These are phyloP conservation scores for Cylindroiulus punctatus DNA, from an alignment of 2,888 invertebrate species.

Conservation along the genomic window DNA sequence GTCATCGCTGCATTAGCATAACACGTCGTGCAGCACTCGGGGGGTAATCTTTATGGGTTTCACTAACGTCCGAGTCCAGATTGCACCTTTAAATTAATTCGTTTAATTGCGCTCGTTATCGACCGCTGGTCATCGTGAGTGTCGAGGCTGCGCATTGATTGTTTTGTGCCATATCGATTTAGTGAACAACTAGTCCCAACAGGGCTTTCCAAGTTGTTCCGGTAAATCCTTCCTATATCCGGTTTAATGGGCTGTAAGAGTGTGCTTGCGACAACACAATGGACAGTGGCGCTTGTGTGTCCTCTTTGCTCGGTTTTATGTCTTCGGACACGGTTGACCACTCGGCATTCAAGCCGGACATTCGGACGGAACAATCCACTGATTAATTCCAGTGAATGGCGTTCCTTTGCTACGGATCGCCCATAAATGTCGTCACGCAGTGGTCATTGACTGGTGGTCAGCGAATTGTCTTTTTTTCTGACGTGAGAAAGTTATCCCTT, in stretches of 20 bases:
- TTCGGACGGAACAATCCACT: constrained; percentile 34
- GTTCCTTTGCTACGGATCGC: neutral
- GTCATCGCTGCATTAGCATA: neutral
- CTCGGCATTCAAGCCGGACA: constrained; percentile 12
- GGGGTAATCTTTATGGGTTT: neutral
- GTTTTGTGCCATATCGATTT: constrained; percentile 34
- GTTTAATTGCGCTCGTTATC: constrained; percentile 23
- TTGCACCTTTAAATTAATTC: constrained; percentile 42
- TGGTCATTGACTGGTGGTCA: constrained; percentile 11
- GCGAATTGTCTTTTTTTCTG: neutral
- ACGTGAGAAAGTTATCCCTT: neutral
- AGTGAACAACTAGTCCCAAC: constrained; percentile 34
- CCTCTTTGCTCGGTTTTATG: constrained; percentile 22
- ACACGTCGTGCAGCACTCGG: neutral
- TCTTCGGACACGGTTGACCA: constrained; percentile 29
- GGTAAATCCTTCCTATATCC: constrained; percentile 8
- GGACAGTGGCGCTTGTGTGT: constrained; percentile 25
- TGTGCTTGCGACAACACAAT: neutral
- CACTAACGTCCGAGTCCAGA: constrained; percentile 30
- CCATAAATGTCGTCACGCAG: constrained; percentile 25
- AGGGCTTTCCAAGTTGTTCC: constrained; percentile 34
- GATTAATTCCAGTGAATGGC: constrained; percentile 31
- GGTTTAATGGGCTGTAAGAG: constrained; percentile 42
- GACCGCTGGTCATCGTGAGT: neutral
- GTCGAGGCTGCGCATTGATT: neutral